A percentile compares a stretch with the other conserved stretches of the same genome.
Evolutionary conservation across 2,888 invertebrate genomes (phyloP).

Genomic region (Neoaliturus tenellus): DNA sequence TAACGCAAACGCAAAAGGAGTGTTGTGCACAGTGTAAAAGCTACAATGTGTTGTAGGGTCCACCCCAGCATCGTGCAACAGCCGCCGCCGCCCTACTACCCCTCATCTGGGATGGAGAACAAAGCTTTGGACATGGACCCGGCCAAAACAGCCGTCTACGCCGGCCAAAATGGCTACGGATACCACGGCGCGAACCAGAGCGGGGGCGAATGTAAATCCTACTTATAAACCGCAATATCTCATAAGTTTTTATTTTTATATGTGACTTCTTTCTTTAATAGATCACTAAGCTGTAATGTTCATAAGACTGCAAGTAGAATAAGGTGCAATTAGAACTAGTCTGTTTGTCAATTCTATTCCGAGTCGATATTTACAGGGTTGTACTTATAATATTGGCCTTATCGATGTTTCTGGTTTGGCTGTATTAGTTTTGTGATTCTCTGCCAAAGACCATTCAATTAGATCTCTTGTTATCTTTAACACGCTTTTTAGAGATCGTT

Average conservation of each 20-base stretch:
- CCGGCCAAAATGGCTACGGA: slow-evolving; percentile 89
- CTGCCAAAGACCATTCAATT: not conserved
- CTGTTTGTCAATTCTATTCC: slow-evolving; percentile 12
- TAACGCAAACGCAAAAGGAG: too few species aligned
- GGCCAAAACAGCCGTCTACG: slow-evolving; percentile 86
- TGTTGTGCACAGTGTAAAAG: not conserved
- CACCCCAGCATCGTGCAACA: slow-evolving; percentile 90
- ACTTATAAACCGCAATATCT: slow-evolving; percentile 40
- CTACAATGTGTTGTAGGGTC: slow-evolving; percentile 73
- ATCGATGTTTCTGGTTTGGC: not conserved
- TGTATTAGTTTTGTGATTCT: not conserved
- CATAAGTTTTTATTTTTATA: slow-evolving; percentile 18
- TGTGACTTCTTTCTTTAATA: slow-evolving; percentile 11
- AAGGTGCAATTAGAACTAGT: slow-evolving; percentile 11
- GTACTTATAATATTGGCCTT: slow-evolving; percentile 11
- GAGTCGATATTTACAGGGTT: slow-evolving; percentile 8
- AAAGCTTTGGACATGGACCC: slow-evolving; percentile 94
- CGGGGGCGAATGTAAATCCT: slow-evolving; percentile 85
- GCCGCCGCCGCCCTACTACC: slow-evolving; percentile 92
- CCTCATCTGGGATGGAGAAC: slow-evolving; percentile 92
- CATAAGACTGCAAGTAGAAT: slow-evolving; percentile 43
- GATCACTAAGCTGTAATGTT: slow-evolving; percentile 30
- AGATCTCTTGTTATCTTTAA: not conserved
- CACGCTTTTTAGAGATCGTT: not conserved
- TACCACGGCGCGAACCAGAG: slow-evolving; percentile 83